Conservation (phyloP, 2,797 vertebrate species). For the Poeciliopsis turneri region DNA sequence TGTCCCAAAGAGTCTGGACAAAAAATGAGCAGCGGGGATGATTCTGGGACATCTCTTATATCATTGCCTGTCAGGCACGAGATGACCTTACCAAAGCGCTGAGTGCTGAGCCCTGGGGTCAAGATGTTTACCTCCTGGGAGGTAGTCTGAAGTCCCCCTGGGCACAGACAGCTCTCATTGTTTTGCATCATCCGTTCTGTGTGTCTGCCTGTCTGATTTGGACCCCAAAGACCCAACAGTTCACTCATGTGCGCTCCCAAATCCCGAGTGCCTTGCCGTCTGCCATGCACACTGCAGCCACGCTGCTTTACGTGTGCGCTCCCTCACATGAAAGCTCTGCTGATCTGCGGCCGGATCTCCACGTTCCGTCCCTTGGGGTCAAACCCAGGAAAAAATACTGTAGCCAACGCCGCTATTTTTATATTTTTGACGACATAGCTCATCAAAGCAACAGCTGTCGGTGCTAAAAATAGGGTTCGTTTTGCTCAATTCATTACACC, state of each 20-base stretch:
- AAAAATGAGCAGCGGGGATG: slow-evolving; percentile 2
- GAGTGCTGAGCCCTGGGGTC: slow-evolving; percentile 50
- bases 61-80: slow-evolving; percentile 11
- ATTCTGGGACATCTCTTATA: slow-evolving; percentile 8
- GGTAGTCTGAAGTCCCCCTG: slow-evolving; percentile 49
- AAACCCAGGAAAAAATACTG: slow-evolving; percentile 41
- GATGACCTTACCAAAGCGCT: slow-evolving; percentile 38
- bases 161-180: slow-evolving; percentile 62
- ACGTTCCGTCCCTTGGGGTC: slow-evolving; percentile 29
- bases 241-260: slow-evolving; percentile 68
- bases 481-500: not conserved
- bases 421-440: slow-evolving; percentile 31
- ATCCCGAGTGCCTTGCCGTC: slow-evolving; percentile 58
- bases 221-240: slow-evolving; percentile 63
- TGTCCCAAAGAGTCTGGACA: slow-evolving; percentile 8
- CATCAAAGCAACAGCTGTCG: slow-evolving; percentile 41
- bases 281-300: slow-evolving; percentile 40
- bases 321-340: slow-evolving; percentile 59
- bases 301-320: slow-evolving; percentile 18
- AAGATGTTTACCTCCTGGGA: slow-evolving; percentile 51
- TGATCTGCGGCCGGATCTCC: slow-evolving; percentile 32
- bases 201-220: slow-evolving; percentile 61
- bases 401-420: slow-evolving; percentile 43
- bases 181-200: slow-evolving; percentile 61
- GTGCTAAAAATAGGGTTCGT: slow-evolving; percentile 35